phyloP scores from a whole-genome alignment of 1,140 invertebrate species.

The Sminthurinus signatus region DNA sequence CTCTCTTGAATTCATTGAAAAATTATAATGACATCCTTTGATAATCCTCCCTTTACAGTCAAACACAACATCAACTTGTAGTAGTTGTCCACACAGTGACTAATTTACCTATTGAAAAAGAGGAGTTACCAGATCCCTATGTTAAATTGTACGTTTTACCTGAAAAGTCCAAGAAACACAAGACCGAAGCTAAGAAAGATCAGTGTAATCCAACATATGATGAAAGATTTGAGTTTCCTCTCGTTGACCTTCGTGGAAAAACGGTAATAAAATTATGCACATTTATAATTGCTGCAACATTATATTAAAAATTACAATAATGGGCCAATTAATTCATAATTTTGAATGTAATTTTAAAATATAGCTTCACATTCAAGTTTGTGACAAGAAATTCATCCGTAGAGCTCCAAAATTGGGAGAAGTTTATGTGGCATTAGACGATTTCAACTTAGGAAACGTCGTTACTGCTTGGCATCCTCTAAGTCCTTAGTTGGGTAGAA shows the following conservation, averaged over 20 bases:
- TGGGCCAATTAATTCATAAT: no score
- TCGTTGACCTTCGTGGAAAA: conserved; percentile 42
- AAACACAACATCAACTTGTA: conserved; percentile 32
- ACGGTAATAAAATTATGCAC: no score
- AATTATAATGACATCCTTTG: not conserved
- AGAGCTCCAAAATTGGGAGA: conserved; percentile 42
- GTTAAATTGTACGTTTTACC: conserved; percentile 88
- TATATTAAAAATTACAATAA: no score
- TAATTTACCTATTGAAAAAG: conserved; percentile 78
- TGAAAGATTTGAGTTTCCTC: conserved; percentile 48
- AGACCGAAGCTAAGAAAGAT: conserved; percentile 61
- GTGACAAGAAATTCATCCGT: conserved; percentile 44
- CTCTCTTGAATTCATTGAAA: no score
- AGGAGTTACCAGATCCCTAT: conserved; percentile 88
- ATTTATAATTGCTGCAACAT: no score
- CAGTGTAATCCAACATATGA: conserved; percentile 52
- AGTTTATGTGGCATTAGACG: conserved; percentile 36
- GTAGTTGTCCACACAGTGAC: conserved; percentile 42
- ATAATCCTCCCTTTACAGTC: conserved; percentile 7
- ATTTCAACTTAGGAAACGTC: conserved; percentile 34
- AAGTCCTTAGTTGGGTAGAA: no score
- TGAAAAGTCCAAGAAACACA: conserved; percentile 79
- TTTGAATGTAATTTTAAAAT: no score
- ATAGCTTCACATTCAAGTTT: conserved; percentile 43
- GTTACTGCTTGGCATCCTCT: conserved; percentile 39